A percentile compares a stretch with the other conserved stretches of the same genome.
phyloP scores from a whole-genome alignment of 2,797 vertebrate species.

The Amphiprion clarkii region DNA sequence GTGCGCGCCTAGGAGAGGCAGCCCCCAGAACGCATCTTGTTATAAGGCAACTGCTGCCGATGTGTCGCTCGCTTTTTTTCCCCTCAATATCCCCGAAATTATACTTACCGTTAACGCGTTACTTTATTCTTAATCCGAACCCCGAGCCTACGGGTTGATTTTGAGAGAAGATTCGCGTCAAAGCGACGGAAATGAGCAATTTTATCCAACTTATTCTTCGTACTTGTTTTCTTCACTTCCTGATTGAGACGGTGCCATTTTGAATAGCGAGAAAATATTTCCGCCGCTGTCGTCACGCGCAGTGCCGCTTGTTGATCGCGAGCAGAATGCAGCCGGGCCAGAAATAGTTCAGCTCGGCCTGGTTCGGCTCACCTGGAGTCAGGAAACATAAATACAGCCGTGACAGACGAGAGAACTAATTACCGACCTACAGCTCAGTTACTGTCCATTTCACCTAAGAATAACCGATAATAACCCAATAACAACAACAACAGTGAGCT shows the following conservation, averaged over 20 bases:
- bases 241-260: slow-evolving; percentile 86
- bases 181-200: slow-evolving; percentile 56
- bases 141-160: slow-evolving; percentile 21
- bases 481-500: too few species aligned
- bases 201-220: slow-evolving; percentile 83
- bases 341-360: slow-evolving; percentile 41
- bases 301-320: slow-evolving; percentile 50
- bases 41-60: slow-evolving; percentile 64
- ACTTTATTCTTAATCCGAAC: slow-evolving; percentile 57
- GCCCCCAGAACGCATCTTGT: slow-evolving; percentile 62
- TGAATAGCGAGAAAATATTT: slow-evolving; percentile 85
- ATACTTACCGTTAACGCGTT: slow-evolving; percentile 68
- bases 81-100: slow-evolving; percentile 49
- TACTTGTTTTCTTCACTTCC: slow-evolving; percentile 84
- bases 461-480: too few species aligned
- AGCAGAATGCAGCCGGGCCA: slow-evolving; percentile 36
- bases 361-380: slow-evolving; percentile 18
- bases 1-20: slow-evolving; percentile 77
- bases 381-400: too few species aligned
- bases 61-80: slow-evolving; percentile 70
- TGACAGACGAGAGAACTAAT: background rate
- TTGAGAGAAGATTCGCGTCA: slow-evolving; percentile 48
- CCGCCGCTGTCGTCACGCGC: slow-evolving; percentile 82
- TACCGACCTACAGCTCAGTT: background rate
- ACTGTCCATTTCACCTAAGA: background rate